Evolutionary conservation across 2,113 vertebrate genomes (phyloP).

Genomic region (Haemorhous mexicanus): DNA sequence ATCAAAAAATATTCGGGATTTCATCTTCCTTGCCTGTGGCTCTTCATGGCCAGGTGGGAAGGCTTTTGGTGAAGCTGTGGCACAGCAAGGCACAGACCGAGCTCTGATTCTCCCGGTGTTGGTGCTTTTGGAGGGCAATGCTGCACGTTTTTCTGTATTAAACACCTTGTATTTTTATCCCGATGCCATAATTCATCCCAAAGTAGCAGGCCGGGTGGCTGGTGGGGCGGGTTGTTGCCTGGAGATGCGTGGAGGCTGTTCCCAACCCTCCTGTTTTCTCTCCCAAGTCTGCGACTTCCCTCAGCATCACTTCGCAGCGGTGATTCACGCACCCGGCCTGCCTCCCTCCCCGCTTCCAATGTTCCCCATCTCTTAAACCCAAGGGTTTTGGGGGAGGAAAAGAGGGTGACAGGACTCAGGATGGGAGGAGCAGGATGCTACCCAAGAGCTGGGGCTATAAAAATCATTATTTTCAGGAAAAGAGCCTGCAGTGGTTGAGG

Average conservation of each 20-base stretch:
- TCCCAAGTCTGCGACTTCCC: slow-evolving; percentile 20
- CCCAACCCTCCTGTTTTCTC: slow-evolving; percentile 2
- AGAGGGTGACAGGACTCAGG: neutral
- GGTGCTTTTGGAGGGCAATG: neutral
- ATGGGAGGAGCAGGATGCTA: neutral
- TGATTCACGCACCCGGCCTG: neutral
- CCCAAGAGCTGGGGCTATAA: neutral
- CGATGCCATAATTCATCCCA: neutral
- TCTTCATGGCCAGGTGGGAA: neutral
- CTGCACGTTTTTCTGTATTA: neutral
- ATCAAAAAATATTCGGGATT: neutral
- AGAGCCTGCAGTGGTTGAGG: neutral
- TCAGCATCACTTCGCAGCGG: neutral
- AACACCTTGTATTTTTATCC: slow-evolving; percentile 31
- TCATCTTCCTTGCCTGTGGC: neutral
- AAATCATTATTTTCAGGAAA: neutral
- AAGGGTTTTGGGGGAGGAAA: neutral
- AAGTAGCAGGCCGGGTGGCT: slow-evolving; percentile 11
- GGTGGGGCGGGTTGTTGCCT: slow-evolving; percentile 41
- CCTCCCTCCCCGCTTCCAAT: neutral
- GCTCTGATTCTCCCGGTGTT: rapidly evolving
- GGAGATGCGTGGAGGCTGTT: slow-evolving; percentile 45
- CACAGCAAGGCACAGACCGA: rapidly evolving
- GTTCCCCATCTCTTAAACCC: neutral
- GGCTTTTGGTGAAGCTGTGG: neutral